A percentile compares a stretch with the other conserved stretches of the same genome.
These are phyloP conservation scores for Brachypteracias leptosomus DNA, from an alignment of 2,113 vertebrate genomes.

Conservation along the genomic window DNA sequence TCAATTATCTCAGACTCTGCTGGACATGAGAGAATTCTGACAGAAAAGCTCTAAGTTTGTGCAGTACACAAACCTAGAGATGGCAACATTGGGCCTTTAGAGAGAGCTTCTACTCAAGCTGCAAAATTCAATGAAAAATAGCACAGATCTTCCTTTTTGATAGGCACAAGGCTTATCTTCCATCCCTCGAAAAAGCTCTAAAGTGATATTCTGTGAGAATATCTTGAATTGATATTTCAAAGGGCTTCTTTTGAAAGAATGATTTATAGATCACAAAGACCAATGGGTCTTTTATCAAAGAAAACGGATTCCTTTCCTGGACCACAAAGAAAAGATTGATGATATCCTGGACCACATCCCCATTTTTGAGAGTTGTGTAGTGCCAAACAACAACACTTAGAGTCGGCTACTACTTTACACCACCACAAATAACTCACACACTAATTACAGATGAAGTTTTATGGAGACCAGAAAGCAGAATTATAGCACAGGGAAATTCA, in stretches of 20 bases:
- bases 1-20: not conserved
- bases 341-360: conserved; percentile 54
- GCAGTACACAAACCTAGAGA: not conserved
- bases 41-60: not conserved
- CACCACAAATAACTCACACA: not conserved
- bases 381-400: conserved; percentile 57
- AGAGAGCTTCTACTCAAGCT: conserved; percentile 17
- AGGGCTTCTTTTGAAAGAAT: conserved; percentile 70
- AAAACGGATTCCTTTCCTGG: conserved; percentile 74
- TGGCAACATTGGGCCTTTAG: not conserved
- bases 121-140: conserved; percentile 48
- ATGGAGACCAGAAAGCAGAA: not conserved
- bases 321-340: conserved; percentile 74
- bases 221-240: conserved; percentile 73
- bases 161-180: conserved; percentile 55
- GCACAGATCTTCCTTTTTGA: conserved; percentile 48
- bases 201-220: conserved; percentile 62
- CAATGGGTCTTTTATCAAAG: conserved; percentile 74
- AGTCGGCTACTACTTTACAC: not conserved
- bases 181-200: conserved; percentile 50
- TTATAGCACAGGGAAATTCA: not conserved
- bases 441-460: conserved; percentile 34
- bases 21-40: not conserved
- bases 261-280: conserved; percentile 77
- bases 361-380: conserved; percentile 39